phyloP scores from a whole-genome alignment of 2,797 vertebrate species.

The Allobates femoralis region DNA sequence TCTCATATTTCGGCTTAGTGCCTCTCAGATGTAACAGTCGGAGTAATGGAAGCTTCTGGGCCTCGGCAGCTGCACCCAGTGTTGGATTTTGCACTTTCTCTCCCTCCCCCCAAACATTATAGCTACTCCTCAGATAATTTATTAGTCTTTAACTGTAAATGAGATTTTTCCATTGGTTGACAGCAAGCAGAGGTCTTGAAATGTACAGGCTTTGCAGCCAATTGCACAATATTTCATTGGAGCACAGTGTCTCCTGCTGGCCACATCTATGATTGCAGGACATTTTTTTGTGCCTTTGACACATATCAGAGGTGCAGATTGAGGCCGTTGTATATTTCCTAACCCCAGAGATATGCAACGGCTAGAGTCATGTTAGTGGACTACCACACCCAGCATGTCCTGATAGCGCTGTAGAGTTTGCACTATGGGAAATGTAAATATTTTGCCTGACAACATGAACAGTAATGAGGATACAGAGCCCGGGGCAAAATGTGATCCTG shows the following conservation, averaged over 20 bases:
- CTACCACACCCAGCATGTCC: not conserved
- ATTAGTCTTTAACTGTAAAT: too few relatives aligned
- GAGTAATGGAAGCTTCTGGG: too few relatives aligned
- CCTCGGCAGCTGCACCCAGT: too few relatives aligned
- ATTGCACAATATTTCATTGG: not conserved
- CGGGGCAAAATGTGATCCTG: slow-evolving; percentile 11
- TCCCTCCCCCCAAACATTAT: too few relatives aligned
- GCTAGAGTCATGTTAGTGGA: not conserved
- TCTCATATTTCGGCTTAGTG: too few relatives aligned
- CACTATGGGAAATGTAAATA: slow-evolving; percentile 20
- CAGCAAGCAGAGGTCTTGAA: too few relatives aligned
- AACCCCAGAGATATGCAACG: not conserved
- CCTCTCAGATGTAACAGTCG: too few relatives aligned
- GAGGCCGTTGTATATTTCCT: not conserved
- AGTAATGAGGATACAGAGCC: not conserved
- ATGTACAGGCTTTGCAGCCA: too few relatives aligned
- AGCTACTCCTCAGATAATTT: too few relatives aligned
- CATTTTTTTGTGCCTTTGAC: not conserved
- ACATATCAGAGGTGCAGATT: not conserved
- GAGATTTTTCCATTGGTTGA: too few relatives aligned
- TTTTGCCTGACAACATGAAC: slow-evolving; percentile 42
- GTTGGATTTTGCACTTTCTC: too few relatives aligned
- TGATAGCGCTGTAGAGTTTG: not conserved
- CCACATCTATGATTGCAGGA: not conserved
- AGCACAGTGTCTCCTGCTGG: slow-evolving; percentile 1